phyloP scores from a whole-genome alignment of 2,888 invertebrate genomes.

The Opisthograptis luteolata region DNA sequence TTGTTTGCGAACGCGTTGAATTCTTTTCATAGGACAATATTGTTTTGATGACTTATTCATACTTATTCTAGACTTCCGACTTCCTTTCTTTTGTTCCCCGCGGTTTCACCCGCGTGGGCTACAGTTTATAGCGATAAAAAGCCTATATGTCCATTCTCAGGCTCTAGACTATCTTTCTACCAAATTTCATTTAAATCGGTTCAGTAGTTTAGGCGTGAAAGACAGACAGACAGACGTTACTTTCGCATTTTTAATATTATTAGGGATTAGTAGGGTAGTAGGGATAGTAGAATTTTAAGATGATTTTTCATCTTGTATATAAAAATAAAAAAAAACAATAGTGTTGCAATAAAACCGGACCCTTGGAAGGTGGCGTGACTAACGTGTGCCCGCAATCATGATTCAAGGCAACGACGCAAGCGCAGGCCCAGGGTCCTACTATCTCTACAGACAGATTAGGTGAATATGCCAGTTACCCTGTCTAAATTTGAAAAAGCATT shows the following conservation, averaged over 20 bases:
- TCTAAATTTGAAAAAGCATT: neutral
- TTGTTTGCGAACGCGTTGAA: neutral
- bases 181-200: too few species aligned
- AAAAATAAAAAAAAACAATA: conserved; percentile 7
- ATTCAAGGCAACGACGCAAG: conserved; percentile 66
- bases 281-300: neutral
- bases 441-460: neutral
- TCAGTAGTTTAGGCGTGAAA: too few species aligned
- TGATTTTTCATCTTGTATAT: neutral
- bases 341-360: conserved; percentile 39
- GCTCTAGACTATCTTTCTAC: too few species aligned
- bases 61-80: too few species aligned
- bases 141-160: too few species aligned
- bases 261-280: too few species aligned
- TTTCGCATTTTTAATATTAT: too few species aligned
- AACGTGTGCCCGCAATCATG: conserved; percentile 62
- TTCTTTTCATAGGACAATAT: neutral
- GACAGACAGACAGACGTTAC: too few species aligned
- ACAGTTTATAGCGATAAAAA: too few species aligned
- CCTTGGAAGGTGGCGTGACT: conserved; percentile 59
- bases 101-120: too few species aligned
- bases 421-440: conserved; percentile 36
- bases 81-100: too few species aligned
- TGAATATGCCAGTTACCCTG: neutral
- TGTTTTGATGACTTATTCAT: too few species aligned